Evolutionary conservation across 2,797 vertebrate genomes (phyloP), one percentile per base, ranked within the genome.

Genomic region (Clarias fuscus): DNA sequence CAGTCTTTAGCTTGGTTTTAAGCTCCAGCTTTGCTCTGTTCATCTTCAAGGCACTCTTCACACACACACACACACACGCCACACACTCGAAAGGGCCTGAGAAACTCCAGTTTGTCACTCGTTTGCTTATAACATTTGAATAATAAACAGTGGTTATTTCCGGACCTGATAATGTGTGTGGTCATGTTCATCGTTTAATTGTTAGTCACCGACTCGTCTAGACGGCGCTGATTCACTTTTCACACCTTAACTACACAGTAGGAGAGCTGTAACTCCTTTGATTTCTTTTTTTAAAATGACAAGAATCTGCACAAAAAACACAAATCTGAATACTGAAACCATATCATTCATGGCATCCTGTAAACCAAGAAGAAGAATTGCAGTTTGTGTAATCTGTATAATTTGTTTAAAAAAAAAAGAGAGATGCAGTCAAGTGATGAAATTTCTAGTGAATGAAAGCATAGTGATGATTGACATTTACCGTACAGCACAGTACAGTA

Each of bases 111-210:
- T 90, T 87, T 92, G 92, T 92, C 88, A 89, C 89, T 86, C 89
- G 82, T 87, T 91, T 94, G 91, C 93, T 93, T 88, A 56, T 95
- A 94, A 95, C 95, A 93, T 95, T 94, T 94, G 89, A 95, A 94
- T 95, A 95, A 95, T 94, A 95, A 95, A 95, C 92, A 90, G 89
- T 89, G 91, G 88, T 90, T 94, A 93, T 92, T 94, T 93, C 92
- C 92, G 90, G 91, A 94, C 14, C 14, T 72, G 24, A 22, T 83
- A 27, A 7, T 6, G 71, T 77, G 71, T 77, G 86, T 92, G 65
- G 14, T 82, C 76, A 8, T 86, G 15, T 43, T 85, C 37, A 67
- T 76, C 7, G 2, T 64, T 80, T 2, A 7, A 24, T 33, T 40
- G 22, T 76, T 71, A 83, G 68, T 86, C 77, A 86, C 24, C 1